Conservation (phyloP, 2,113 vertebrate genomes). For the Tenebrosternarchus preto region DNA sequence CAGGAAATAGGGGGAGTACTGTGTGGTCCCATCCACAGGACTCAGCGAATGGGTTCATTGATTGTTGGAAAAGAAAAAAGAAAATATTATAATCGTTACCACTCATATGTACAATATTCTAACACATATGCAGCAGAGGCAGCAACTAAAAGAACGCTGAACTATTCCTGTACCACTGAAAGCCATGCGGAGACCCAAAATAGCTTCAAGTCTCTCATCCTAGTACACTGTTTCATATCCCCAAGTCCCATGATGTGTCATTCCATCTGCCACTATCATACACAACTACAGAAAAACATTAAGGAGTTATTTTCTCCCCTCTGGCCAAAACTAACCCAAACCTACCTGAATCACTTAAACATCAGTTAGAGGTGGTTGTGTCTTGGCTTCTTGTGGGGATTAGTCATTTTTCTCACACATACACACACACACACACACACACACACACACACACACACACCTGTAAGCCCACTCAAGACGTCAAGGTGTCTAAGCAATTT, state of each 20-base stretch:
- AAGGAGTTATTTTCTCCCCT: conserved; percentile 21
- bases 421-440: conserved; percentile 16
- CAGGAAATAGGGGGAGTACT: background rate
- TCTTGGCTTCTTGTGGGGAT: conserved; percentile 32
- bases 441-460: conserved; percentile 54
- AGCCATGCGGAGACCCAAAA: background rate
- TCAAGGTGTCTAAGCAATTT: background rate
- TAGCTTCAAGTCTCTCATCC: background rate
- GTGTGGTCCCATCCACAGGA: background rate
- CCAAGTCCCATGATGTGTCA: conserved; percentile 17
- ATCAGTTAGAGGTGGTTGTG: conserved; percentile 56
- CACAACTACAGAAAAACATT: conserved; percentile 2
- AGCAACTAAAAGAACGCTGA: background rate
- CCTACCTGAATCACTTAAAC: conserved; percentile 62
- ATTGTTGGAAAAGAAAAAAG: no score
- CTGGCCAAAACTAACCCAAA: conserved; percentile 55
- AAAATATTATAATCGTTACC: background rate
- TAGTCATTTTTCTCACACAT: background rate
- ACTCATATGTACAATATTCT: background rate
- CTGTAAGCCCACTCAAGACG: background rate
- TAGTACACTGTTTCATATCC: background rate
- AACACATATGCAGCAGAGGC: background rate
- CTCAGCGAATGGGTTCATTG: background rate
- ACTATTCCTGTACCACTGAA: background rate
- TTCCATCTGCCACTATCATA: conserved; percentile 28